phyloP scores from a whole-genome alignment of 2,113 vertebrate species.

The Amblyornis subalaris region DNA sequence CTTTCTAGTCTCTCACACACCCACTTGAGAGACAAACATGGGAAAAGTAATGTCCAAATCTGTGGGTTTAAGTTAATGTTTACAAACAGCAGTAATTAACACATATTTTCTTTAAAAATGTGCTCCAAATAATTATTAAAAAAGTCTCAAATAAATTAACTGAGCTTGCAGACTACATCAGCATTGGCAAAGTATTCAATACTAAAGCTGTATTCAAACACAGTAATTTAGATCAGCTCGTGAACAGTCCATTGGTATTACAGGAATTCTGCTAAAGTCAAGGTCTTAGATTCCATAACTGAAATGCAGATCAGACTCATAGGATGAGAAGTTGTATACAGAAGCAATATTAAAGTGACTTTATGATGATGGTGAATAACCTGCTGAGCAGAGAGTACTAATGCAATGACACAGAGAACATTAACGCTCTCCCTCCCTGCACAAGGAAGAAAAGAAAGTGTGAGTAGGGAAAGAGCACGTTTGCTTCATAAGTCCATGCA shows the following conservation, averaged over 20 bases:
- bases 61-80: neutral
- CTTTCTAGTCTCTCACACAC: neutral
- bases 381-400: neutral
- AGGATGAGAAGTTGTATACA: neutral
- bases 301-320: neutral
- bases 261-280: neutral
- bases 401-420: neutral
- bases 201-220: neutral
- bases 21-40: neutral
- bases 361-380: neutral
- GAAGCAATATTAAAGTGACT: neutral
- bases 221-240: neutral
- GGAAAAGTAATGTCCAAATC: neutral
- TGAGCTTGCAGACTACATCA: neutral
- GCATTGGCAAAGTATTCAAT: neutral
- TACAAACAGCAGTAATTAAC: neutral
- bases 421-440: neutral
- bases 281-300: neutral
- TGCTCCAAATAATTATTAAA: neutral
- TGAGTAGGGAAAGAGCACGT: neutral
- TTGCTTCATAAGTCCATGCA: neutral
- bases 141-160: neutral
- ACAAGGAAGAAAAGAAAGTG: neutral
- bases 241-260: fast-evolving
- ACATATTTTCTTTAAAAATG: neutral